These are phyloP conservation scores for Watsonalla binaria DNA, from an alignment of 2,888 invertebrate species.

Conservation along the genomic window DNA sequence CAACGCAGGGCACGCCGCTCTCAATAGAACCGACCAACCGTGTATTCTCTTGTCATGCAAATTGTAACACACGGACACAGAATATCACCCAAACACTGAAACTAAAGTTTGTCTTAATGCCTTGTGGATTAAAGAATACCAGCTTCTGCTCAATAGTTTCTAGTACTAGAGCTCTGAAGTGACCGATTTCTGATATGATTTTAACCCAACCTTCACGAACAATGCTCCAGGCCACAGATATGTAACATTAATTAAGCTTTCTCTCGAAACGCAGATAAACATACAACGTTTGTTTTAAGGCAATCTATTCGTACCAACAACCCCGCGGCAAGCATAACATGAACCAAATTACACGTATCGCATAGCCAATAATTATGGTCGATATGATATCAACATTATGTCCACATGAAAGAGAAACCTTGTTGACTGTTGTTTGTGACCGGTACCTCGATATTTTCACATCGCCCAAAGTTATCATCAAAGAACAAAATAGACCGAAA, in stretches of 20 bases:
- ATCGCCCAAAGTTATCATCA: background rate
- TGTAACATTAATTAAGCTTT: background rate
- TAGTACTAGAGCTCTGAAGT: too few relatives aligned
- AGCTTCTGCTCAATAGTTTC: too few relatives aligned
- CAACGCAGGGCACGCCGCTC: slow-evolving; percentile 21
- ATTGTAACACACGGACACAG: slow-evolving; percentile 27
- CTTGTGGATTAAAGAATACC: too few relatives aligned
- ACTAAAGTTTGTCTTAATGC: too few relatives aligned
- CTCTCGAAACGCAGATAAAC: background rate
- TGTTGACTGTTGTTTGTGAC: background rate
- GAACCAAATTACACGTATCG: slow-evolving; percentile 8
- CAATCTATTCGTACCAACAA: background rate
- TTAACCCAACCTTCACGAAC: background rate
- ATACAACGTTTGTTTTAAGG: background rate
- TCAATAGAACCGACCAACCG: slow-evolving; percentile 21
- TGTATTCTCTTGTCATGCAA: slow-evolving; percentile 47
- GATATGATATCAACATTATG: slow-evolving; percentile 4
- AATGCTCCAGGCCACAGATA: background rate
- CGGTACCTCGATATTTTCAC: background rate
- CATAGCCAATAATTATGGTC: slow-evolving; percentile 12
- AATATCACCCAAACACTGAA: slow-evolving; percentile 2
- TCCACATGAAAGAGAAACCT: slow-evolving; percentile 4
- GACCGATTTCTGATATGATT: background rate
- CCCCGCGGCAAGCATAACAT: slow-evolving; percentile 4
- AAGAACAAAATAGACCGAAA: too few relatives aligned